Evolutionary conservation across 2,888 invertebrate genomes (phyloP).

Genomic region (Phalangium opilio): DNA sequence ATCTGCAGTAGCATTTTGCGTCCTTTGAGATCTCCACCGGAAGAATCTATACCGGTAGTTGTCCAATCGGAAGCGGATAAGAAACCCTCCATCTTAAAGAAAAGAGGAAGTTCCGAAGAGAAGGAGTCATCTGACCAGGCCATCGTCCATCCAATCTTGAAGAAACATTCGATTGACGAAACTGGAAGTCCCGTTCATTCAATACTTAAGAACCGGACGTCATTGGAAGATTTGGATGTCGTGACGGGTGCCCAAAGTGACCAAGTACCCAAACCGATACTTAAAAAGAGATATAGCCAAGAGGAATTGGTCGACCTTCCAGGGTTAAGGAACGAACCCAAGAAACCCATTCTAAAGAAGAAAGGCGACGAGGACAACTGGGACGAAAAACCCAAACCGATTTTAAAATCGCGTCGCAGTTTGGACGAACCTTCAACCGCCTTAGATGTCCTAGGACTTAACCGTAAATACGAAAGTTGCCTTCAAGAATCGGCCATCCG

Average conservation of each 20-base stretch:
- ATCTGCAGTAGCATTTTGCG: too few relatives aligned
- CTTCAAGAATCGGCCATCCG: too few relatives aligned
- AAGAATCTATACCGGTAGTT: too few relatives aligned
- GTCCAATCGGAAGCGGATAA: too few relatives aligned
- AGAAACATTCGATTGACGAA: slow-evolving; percentile 12
- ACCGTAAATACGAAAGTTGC: too few relatives aligned
- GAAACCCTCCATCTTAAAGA: slow-evolving; percentile 38
- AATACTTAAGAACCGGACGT: slow-evolving; percentile 51
- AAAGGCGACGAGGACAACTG: slow-evolving; percentile 55
- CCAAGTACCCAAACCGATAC: slow-evolving; percentile 46
- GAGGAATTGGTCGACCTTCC: slow-evolving; percentile 39
- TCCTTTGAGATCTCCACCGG: too few relatives aligned
- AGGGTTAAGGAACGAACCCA: slow-evolving; percentile 18
- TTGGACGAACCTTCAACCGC: too few relatives aligned
- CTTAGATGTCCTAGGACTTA: too few relatives aligned
- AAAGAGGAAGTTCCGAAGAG: slow-evolving; percentile 65
- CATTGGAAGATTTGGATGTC: slow-evolving; percentile 37
- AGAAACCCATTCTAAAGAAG: slow-evolving; percentile 65
- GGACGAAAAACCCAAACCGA: slow-evolving; percentile 38
- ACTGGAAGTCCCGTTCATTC: slow-evolving; percentile 45
- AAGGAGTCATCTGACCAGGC: slow-evolving; percentile 46
- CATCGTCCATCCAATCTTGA: slow-evolving; percentile 25
- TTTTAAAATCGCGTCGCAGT: slow-evolving; percentile 9
- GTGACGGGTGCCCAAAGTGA: slow-evolving; percentile 2
- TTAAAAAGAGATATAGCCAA: slow-evolving; percentile 64